phyloP scores from a whole-genome alignment of 2,113 vertebrate species.

The Aspidoscelis tigris region DNA sequence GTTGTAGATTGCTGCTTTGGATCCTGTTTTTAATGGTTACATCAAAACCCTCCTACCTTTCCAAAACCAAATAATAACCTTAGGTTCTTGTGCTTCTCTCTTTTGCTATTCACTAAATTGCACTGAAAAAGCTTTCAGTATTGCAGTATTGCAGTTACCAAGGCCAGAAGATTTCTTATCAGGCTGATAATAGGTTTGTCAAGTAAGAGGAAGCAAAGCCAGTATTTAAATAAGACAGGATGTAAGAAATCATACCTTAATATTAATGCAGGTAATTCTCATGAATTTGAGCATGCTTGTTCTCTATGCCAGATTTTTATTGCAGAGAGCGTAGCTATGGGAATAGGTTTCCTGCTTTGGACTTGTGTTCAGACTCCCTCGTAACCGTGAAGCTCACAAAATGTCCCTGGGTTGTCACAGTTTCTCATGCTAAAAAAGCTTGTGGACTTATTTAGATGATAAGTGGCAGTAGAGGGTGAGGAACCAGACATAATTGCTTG shows the following conservation, averaged over 20 bases:
- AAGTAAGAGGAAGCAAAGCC: not conserved
- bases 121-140: not conserved
- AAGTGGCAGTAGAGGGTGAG: not conserved
- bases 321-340: not conserved
- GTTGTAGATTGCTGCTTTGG: not conserved
- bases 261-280: not conserved
- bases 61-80: too few species aligned
- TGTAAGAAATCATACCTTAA: too few species aligned
- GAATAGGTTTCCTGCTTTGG: not conserved
- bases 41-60: not conserved
- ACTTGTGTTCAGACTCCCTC: not conserved
- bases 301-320: not conserved
- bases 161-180: not conserved
- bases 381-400: not conserved
- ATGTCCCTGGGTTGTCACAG: not conserved
- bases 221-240: not conserved
- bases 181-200: not conserved
- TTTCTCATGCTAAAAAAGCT: not conserved
- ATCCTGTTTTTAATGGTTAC: not conserved
- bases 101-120: not conserved
- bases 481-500: not conserved
- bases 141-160: slow-evolving; percentile 6
- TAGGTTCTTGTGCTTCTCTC: not conserved
- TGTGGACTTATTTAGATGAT: not conserved
- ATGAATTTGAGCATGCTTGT: not conserved